A percentile compares a stretch with the other conserved stretches of the same genome.
phyloP scores from a whole-genome alignment of 2,797 vertebrate species.

The Coregonus ussuriensis region DNA sequence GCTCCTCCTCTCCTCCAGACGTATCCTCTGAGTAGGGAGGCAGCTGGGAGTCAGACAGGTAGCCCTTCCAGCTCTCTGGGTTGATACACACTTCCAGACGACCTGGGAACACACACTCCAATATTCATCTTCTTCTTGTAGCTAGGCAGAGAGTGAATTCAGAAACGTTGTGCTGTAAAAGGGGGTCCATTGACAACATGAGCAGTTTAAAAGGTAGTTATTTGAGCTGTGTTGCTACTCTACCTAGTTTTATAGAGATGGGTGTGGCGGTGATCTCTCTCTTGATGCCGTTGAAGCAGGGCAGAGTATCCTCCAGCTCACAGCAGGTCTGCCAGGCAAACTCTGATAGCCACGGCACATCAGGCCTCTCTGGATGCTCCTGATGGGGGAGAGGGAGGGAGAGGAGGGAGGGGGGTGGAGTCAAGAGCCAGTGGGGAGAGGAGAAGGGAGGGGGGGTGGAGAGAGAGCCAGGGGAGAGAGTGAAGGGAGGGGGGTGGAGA shows the following conservation, averaged over 20 bases:
- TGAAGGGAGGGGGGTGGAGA: neutral
- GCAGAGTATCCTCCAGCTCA: slow-evolving; percentile 76
- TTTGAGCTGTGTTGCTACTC: neutral
- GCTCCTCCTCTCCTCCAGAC: slow-evolving; percentile 12
- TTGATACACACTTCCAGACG: slow-evolving; percentile 74
- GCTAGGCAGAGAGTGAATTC: too few species aligned
- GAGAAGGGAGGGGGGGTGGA: neutral
- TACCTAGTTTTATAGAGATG: slow-evolving; percentile 69
- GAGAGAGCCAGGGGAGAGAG: slow-evolving; percentile 3
- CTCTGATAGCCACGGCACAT: slow-evolving; percentile 74
- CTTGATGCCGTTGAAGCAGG: slow-evolving; percentile 78
- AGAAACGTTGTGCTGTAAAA: too few species aligned
- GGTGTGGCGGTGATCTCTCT: slow-evolving; percentile 61
- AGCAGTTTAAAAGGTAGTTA: too few species aligned
- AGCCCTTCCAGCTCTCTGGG: slow-evolving; percentile 62
- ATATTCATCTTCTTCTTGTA: neutral
- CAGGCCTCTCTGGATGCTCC: slow-evolving; percentile 69
- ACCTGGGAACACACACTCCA: slow-evolving; percentile 52
- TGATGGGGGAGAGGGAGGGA: slow-evolving; percentile 36
- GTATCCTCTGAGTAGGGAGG: slow-evolving; percentile 24
- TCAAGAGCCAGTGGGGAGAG: neutral
- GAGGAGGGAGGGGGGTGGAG: neutral
- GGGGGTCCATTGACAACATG: too few species aligned
- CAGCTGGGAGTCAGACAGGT: slow-evolving; percentile 40
- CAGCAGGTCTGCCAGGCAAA: slow-evolving; percentile 75